Percentiles rank a stretch among this genome's conserved stretches.
These are phyloP conservation scores for Sebastes matsubarae DNA, from an alignment of 2,797 vertebrate species.

Conservation along the genomic window DNA sequence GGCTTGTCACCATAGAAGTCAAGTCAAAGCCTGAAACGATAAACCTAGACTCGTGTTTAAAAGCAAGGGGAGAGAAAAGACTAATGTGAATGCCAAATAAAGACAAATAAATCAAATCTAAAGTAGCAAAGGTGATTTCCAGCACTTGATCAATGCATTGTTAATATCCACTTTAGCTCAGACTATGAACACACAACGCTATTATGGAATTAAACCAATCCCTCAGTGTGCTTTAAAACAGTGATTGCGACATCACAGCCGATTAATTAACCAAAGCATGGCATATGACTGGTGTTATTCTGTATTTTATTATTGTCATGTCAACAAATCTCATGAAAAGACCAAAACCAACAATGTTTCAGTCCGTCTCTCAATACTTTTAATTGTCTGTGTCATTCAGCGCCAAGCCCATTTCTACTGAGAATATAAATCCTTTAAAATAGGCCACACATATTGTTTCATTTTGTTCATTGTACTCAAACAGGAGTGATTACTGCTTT, in stretches of 20 bases:
- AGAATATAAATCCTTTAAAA: background rate
- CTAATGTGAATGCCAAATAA: constrained; percentile 27
- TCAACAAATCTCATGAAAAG: background rate
- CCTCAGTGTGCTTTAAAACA: background rate
- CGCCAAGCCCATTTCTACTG: background rate
- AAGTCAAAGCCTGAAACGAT: constrained; percentile 65
- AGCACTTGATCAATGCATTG: background rate
- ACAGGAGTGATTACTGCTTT: background rate
- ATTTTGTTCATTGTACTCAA: background rate
- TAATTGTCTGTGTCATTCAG: background rate
- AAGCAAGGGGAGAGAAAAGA: constrained; percentile 33
- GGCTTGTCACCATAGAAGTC: constrained; percentile 64
- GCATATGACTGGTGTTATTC: background rate
- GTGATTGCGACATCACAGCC: background rate
- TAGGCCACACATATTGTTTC: background rate
- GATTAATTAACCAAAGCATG: background rate
- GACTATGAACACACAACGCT: background rate
- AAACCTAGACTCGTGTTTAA: constrained; percentile 38
- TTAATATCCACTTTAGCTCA: background rate
- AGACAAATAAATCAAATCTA: constrained; percentile 42
- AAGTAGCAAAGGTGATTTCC: constrained; percentile 13
- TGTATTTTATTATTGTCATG: background rate
- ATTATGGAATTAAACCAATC: background rate
- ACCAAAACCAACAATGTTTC: background rate
- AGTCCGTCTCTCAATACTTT: background rate